Evolutionary conservation across 2,888 invertebrate species (phyloP).

Genomic region (Lasioglossum pauxillum): DNA sequence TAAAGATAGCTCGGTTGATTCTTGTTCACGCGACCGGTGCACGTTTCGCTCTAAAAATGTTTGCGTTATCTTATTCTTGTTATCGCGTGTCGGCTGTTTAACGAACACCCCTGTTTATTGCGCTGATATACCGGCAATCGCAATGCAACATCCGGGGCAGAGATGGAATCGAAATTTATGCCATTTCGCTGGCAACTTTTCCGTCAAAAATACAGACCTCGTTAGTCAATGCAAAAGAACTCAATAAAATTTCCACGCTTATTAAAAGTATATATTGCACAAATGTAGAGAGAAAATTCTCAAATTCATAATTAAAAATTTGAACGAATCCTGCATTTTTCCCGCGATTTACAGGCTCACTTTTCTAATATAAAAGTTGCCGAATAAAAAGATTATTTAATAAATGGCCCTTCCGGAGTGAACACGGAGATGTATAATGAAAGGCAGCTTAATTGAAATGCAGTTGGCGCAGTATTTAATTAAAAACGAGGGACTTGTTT

Average conservation of each 20-base stretch:
- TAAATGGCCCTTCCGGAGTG: neutral
- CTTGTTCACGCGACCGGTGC: constrained; percentile 26
- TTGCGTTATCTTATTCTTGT: constrained; percentile 19
- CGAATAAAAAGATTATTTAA: neutral
- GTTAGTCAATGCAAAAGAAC: neutral
- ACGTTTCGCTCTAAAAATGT: constrained; percentile 26
- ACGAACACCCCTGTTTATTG: constrained; percentile 13
- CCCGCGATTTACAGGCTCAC: neutral
- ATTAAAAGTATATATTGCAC: neutral
- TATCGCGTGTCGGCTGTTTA: constrained; percentile 24
- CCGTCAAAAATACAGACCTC: neutral
- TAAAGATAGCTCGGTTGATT: constrained; percentile 28
- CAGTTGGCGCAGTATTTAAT: neutral
- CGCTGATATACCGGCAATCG: neutral
- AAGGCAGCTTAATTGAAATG: neutral
- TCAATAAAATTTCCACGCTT: neutral
- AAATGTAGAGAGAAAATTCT: neutral
- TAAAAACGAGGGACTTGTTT: neutral
- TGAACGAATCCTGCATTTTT: neutral
- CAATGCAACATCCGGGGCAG: neutral
- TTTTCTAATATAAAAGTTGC: neutral
- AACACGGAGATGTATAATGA: neutral
- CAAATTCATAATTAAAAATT: neutral
- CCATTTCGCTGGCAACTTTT: neutral
- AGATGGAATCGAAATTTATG: neutral